Percentiles rank a stretch among this genome's conserved stretches.
phyloP scores from a whole-genome alignment of 2,888 invertebrate genomes.

The Trichopoda pennipes region DNA sequence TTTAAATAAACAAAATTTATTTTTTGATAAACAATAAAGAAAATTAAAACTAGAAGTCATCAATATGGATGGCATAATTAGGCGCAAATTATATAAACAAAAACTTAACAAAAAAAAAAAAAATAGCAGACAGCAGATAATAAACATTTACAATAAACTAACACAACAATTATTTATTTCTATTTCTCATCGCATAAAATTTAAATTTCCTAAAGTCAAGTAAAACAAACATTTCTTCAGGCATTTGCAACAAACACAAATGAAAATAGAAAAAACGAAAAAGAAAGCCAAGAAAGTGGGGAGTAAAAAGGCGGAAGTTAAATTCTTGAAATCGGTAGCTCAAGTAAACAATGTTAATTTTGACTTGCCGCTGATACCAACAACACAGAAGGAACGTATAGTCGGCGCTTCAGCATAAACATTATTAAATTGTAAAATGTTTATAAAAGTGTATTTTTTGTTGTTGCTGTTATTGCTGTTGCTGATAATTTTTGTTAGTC shows the following conservation, averaged over 20 bases:
- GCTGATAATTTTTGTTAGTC: neutral
- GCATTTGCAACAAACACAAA: neutral
- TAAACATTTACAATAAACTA: neutral
- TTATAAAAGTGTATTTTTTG: neutral
- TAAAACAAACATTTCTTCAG: too few species aligned
- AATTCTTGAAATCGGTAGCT: conserved; percentile 26
- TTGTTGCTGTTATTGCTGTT: too few species aligned
- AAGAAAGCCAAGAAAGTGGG: neutral
- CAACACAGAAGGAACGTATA: conserved; percentile 1
- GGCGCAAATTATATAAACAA: conserved; percentile 8
- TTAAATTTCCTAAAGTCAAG: too few species aligned
- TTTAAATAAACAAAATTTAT: conserved; percentile 25
- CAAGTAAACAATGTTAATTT: conserved; percentile 16
- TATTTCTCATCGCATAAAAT: neutral
- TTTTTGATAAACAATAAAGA: neutral
- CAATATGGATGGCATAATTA: conserved; percentile 38
- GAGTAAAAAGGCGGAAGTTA: conserved; percentile 15
- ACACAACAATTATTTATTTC: neutral
- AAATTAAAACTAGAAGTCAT: conserved; percentile 1
- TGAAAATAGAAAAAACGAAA: neutral
- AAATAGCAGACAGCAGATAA: neutral
- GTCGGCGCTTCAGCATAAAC: neutral
- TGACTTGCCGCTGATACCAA: neutral
- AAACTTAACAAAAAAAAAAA: too few species aligned
- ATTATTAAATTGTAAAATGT: neutral